Base-by-base conservation (phyloP, 2,888 invertebrate species). In the Empis livida region DNA sequence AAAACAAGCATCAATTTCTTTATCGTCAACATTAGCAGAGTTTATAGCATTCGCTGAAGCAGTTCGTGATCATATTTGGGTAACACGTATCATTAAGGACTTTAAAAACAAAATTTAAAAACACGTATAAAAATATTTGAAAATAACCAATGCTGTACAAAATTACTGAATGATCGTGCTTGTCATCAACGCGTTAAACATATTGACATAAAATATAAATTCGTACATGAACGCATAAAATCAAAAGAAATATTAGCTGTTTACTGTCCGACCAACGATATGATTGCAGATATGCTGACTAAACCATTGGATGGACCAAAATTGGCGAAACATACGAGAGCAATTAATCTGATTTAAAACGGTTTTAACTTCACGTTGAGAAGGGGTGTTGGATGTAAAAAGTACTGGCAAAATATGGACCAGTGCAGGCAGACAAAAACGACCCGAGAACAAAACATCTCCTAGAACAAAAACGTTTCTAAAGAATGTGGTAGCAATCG, bases 1-100 rank as follows among this genome's bases (percentile, higher is more conserved):
- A 13, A 57, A 57, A 37, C 58, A 60, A 51, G 48, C 14, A 15
- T 40, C 16, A 6, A 13, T 40, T 17, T 17, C 39, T 6, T 40
- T 40, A 16, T 40, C 39, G 2, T 40, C 39, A 16, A 40, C 39
- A 17, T 4, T 17, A 17, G 39, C 39, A 3, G 39, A 40, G 17
- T 17, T 17, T 17, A 40, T 15, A 9, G 39, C 16, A n/a, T 43
- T 43, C 2, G 15, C 32, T 32, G 31, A 27, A 32, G 32, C 30
- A 27, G 16, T 16, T 32, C 30, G 23, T 10, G 15, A 31, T 10
- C 3, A n/a, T 2, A 16, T 27, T 16, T 43, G 35, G n/a, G 17
- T 43, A 31, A n/a, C 10, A 17, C 16, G 11, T 38, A 17, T 38
- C 2, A 15, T 44, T 13, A 44, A 27, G 15, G 38, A 44, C 27